Evolutionary conservation across 2,888 invertebrate species (phyloP), one percentile per base, ranked within the genome.

Genomic region (Pristionchus arcanus): DNA sequence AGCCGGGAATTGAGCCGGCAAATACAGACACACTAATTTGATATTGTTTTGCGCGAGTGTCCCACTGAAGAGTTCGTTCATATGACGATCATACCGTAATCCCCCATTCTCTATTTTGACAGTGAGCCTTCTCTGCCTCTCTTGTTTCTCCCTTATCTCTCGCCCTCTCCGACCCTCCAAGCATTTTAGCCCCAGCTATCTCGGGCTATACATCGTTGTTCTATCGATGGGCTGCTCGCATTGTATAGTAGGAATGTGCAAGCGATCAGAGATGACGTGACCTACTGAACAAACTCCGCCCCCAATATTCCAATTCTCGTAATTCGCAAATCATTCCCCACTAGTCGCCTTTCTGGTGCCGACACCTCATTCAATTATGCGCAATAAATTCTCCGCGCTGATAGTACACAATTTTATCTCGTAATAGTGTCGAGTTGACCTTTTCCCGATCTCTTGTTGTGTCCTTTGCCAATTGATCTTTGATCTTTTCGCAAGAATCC

Each of bases 311-410:
- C 71, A 71, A 71, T 81, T 81, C 49, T 49, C 42, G 49, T 81
- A 81, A 74, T 81, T 81, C 81, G 42, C 77, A 81, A 81, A 42
- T 81, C 81, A 49, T 81, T 53, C 81, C 49, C 49, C 49, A 4
- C 25, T 11, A 25, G 63, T 63, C 63, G 42, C 34, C 19, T 49
- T 81, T 49, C 81, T 77, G 42, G 25, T 77, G 77, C 49, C 49
- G 49, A 53, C 49, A 42, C 7, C 81, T 81, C 81, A 81, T 81
- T 81, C 81, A 81, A 81, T 81, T 81, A 81, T 7, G 81, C 81
- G 31, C 49, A 25, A 19, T n/a, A 49, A 53, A 53, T 74, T 34
- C 42, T 49, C 42, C 42, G 13, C 74, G 16, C 49, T 21, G 42
- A 81, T 81, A 81, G 49, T 81, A 13, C 81, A 81, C 81, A 28